Conservation (phyloP, 2,888 invertebrate species). For the Scaptomyza cyrtandrae region DNA sequence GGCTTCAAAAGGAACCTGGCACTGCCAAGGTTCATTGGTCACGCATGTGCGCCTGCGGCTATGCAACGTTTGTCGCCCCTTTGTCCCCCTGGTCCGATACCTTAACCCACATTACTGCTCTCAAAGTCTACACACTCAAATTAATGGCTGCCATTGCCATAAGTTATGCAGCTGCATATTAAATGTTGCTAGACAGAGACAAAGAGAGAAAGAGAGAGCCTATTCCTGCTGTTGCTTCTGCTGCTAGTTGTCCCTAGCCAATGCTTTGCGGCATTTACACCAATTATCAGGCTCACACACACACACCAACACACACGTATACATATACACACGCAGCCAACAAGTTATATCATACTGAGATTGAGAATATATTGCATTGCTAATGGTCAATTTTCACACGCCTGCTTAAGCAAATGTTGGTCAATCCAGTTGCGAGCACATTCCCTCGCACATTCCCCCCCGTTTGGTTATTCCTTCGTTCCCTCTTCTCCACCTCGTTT, state of each 20-base stretch:
- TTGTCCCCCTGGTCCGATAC: conserved; percentile 6
- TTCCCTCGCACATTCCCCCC: background rate
- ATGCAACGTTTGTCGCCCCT: conserved; percentile 60
- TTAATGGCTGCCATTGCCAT: conserved; percentile 75
- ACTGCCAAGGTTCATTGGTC: conserved; percentile 42
- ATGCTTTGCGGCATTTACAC: conserved; percentile 74
- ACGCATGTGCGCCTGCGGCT: conserved; percentile 80
- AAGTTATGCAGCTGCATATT: conserved; percentile 81
- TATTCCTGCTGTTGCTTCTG: conserved; percentile 5
- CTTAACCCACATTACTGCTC: background rate
- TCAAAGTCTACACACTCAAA: conserved; percentile 55
- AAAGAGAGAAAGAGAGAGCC: background rate
- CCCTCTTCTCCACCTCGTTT: background rate
- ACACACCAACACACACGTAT: conserved; percentile 24
- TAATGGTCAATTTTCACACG: conserved; percentile 81
- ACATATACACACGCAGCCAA: conserved; percentile 20
- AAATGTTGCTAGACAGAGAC: conserved; percentile 38
- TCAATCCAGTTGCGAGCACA: conserved; percentile 25
- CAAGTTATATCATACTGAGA: conserved; percentile 68
- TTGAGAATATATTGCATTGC: conserved; percentile 76
- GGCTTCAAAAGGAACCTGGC: conserved; percentile 11
- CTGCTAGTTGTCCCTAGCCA: conserved; percentile 44
- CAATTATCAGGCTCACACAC: conserved; percentile 67
- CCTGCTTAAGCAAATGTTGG: conserved; percentile 77
- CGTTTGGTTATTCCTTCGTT: no score